Evolutionary conservation across 2,888 invertebrate genomes (phyloP), one percentile per base, ranked within the genome.

Genomic region (Cataglyphis livida): DNA sequence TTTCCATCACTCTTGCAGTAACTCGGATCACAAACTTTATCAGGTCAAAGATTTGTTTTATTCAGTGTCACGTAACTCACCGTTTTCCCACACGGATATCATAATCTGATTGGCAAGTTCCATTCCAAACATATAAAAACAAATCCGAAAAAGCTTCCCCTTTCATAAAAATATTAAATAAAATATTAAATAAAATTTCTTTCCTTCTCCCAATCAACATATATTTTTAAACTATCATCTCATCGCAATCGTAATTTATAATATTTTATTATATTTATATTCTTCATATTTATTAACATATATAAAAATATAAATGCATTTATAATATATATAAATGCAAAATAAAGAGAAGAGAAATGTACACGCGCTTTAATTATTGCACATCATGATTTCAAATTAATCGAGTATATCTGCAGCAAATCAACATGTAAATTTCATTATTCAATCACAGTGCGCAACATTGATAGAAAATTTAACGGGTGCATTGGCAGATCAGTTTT

Each of bases 1-100:
- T 79, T 79, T 79, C 59, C 59, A 48, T 70, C 71, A 25, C 28
- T 59, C 25, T 68, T 15, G 32, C 59, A 59, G 78, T 70, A 78
- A 78, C 78, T 70, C 71, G 71, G 78, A 79, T 79, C 78, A 70
- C 78, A 71, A 79, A 79, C 70, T 79, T 79, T 79, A 79, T 79
- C 78, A 61, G 78, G 64, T 75, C 74, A 59, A 76, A 75, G 76
- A 82, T 82, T 82, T 82, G 78, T 82, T 82, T 82, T 82, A 82
- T 82, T 76, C 82, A 82, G 76, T 65, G 65, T 82, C 76, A 78
- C 82, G 82, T 82, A 75, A 78, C 59, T 59, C 59, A 9, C 59
- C 78, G 78, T 79, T 79, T 79, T 79, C 76, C 82, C 82, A 59
- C 65, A 21, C 41, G 78, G 65, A 76, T 82, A 3, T 32, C 25